These are phyloP conservation scores for Trachelus iudaicus DNA, from an alignment of 2,888 invertebrate genomes.

Conservation along the genomic window DNA sequence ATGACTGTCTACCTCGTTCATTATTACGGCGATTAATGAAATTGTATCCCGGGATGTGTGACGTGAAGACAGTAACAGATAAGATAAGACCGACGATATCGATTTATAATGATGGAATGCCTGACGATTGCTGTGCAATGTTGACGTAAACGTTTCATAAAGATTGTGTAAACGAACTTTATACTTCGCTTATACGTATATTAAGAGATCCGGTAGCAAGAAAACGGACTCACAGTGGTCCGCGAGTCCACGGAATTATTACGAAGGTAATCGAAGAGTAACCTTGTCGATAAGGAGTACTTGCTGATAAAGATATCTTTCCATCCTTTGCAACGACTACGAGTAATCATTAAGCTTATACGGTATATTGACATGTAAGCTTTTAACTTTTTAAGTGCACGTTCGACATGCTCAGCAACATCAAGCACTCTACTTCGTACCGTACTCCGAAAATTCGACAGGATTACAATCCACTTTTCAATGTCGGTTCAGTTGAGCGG, in stretches of 20 bases:
- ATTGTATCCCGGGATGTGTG: neutral
- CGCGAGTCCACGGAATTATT: neutral
- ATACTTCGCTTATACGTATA: neutral
- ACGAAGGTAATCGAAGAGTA: neutral
- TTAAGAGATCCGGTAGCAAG: neutral
- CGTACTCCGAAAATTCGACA: conserved; percentile 3
- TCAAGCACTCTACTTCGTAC: conserved; percentile 14
- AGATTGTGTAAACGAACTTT: neutral
- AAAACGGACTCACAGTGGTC: neutral
- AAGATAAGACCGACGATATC: neutral
- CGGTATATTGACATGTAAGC: neutral
- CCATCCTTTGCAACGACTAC: neutral
- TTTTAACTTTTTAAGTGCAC: neutral
- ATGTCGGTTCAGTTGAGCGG: conserved; percentile 55
- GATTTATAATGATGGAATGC: neutral
- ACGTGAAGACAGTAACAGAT: neutral
- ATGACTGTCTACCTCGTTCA: neutral
- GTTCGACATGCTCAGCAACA: neutral
- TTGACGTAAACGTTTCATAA: neutral
- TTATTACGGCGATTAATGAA: neutral
- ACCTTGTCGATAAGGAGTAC: neutral
- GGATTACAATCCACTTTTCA: neutral
- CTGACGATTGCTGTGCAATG: neutral
- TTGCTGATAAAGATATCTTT: neutral
- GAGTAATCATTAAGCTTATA: neutral